Percentiles rank a stretch among this genome's conserved stretches.
These are phyloP conservation scores for Dysmachus trigonus DNA, from an alignment of 2,888 invertebrate species.

Conservation along the genomic window DNA sequence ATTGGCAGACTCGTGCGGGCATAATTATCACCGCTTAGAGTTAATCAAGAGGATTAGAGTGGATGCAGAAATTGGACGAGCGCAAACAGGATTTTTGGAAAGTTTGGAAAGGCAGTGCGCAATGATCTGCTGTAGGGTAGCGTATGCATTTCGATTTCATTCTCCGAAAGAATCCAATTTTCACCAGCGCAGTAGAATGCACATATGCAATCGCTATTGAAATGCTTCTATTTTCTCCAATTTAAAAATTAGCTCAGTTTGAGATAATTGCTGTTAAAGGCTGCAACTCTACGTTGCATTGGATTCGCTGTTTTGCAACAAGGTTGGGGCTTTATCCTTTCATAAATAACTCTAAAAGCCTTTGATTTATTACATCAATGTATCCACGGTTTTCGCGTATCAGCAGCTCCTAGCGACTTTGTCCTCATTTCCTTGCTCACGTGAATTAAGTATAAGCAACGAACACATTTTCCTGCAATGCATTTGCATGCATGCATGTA, in stretches of 20 bases:
- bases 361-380: background rate
- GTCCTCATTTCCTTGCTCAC: background rate
- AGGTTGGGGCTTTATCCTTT: background rate
- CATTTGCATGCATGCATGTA: background rate
- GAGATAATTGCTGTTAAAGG: background rate
- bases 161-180: background rate
- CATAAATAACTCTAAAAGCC: background rate
- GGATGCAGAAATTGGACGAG: background rate
- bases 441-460: background rate
- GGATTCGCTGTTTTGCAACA: background rate
- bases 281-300: background rate
- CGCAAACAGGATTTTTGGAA: background rate
- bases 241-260: background rate
- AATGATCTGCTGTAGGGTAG: background rate
- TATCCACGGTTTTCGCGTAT: background rate
- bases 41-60: background rate
- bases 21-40: background rate
- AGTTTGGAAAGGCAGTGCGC: background rate
- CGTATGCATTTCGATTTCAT: background rate
- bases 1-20: background rate
- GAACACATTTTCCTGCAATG: background rate
- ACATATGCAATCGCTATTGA: background rate
- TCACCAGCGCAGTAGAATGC: background rate
- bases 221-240: background rate
- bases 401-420: background rate